phyloP scores from a whole-genome alignment of 2,888 invertebrate species.

The Thelaira solivaga region DNA sequence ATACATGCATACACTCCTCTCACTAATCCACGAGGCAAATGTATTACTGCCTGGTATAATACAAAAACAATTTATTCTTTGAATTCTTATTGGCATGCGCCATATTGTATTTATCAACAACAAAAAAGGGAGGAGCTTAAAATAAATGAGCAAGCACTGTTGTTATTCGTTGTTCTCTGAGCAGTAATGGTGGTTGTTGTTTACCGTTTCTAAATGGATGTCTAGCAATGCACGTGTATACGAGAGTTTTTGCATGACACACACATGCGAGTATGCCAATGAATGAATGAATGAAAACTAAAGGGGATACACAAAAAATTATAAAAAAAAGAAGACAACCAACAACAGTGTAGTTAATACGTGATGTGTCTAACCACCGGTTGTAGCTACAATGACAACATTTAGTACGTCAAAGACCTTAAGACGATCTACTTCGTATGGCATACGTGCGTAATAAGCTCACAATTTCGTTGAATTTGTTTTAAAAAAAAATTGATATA shows the following conservation, averaged over 20 bases:
- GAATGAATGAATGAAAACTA: slow-evolving; percentile 3
- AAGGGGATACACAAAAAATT: not conserved
- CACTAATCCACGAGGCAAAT: not conserved
- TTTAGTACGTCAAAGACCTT: slow-evolving; percentile 72
- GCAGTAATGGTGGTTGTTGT: slow-evolving; percentile 63
- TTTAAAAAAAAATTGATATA: slow-evolving; percentile 26
- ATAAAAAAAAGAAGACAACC: slow-evolving; percentile 15
- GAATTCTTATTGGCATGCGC: slow-evolving; percentile 69
- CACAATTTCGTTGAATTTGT: slow-evolving; percentile 24
- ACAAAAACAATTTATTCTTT: slow-evolving; percentile 6
- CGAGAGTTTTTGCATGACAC: not conserved
- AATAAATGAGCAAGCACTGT: slow-evolving; percentile 21
- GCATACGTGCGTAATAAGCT: slow-evolving; percentile 19
- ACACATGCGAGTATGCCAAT: not conserved
- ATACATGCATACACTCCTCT: slow-evolving; percentile 9
- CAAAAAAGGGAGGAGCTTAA: slow-evolving; percentile 68
- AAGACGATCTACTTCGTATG: slow-evolving; percentile 72
- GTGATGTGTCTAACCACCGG: slow-evolving; percentile 64
- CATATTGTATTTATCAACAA: slow-evolving; percentile 68
- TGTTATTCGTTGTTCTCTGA: slow-evolving; percentile 31
- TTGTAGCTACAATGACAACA: slow-evolving; percentile 47
- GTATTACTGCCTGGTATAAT: no score
- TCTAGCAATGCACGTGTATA: not conserved
- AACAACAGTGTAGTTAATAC: slow-evolving; percentile 53
- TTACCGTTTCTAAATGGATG: not conserved